Evolutionary conservation across 2,888 invertebrate species (phyloP), one percentile per base, ranked within the genome.

Genomic region (Patella depressa): DNA sequence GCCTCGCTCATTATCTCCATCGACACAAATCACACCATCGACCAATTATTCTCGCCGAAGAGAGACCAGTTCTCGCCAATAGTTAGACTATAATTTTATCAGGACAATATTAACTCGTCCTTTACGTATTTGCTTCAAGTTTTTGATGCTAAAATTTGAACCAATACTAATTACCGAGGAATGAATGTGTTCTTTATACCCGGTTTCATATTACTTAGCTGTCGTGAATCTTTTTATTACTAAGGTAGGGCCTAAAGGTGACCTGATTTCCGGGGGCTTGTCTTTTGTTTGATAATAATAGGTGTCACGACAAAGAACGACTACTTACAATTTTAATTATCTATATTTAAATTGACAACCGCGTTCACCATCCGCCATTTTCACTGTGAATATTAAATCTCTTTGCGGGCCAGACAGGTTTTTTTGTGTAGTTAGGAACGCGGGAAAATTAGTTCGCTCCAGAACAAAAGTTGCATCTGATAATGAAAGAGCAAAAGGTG

Each of bases 11-110:
- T 80, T 78, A 78, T 71, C 78, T 65, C 70, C 65, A 71, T 29
- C 73, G 78, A 80, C 78, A 80, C 78, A 80, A 80, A 80, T 78
- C 78, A 80, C 74, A 78, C 74, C 74, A 74, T 74, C 78, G 75
- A 78, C 65, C 78, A 74, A 78, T 78, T 78, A 78, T 78, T 78
- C 74, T 71, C 78, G 74, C 54, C 24, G 24, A 24, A 65, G 65
- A 24, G 19, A 24, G 24, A 24, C 65, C 12, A 65, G 65, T 65
- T 65, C 65, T 45, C 45, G 45, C 45, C 65, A 24, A 65, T 24
- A 24, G 65, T 65, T 65, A 19, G 24, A 65, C 65, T 65, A 65
- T 65, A 65, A 65, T 65, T 65, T 65, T 65, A 65, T 65, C 65
- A 65, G 24, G 65, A 65, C 65, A 19, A 65, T 24, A 65, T 65